Base-by-base conservation (phyloP, 92 coral and sea anemone genomes). In the Porites cylindrica region DNA sequence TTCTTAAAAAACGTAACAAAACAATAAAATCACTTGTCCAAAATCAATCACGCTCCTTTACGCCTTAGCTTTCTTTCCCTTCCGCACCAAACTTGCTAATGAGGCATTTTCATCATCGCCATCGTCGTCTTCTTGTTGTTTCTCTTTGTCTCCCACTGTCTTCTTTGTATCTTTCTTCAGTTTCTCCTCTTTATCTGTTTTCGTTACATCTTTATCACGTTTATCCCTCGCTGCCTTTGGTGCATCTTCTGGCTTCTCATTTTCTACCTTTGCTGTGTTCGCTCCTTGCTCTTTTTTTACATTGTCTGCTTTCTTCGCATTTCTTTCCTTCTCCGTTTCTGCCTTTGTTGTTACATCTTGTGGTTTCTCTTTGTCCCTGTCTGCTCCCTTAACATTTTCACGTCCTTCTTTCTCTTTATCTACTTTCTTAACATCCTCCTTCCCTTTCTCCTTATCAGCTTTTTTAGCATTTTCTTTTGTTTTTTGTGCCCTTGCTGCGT, bases 91-190 rank as follows among this genome's bases (percentile, higher is more conserved):
- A 72, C 77, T 81, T 19, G 85, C 62, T 53, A 70, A 54, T 11
- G 75, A 81, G 2, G 85, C 69, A 19, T 78, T 66, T 17, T 69
- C 81, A 18, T 79, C 90, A 32, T 62, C 82, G 21, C 68, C 87
- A 0, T 85, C 63, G 6, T 54, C 14, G 29, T 26, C 29, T 54
- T 54, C 10, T 54, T 54, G 14, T 7, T 7, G 56, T 60, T 59
- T 63, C 13, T 32, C 79, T 24, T 62, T 47, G 5, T 72, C 21
- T 26, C 24, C 52, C 10, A 51, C 54, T 16, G 52, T 32, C 14
- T 54, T 54, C 11, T 54, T 54, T 8, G 14, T 9, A 54, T 54
- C 60, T 54, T 54, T 54, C 14, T 54, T 12, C 11, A 12, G 12
- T 54, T 9, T 54, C 23, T 62, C 20, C 10, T 72, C 21, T 26